Conservation (phyloP, 2,888 invertebrate species). For the Gari tellinella region DNA sequence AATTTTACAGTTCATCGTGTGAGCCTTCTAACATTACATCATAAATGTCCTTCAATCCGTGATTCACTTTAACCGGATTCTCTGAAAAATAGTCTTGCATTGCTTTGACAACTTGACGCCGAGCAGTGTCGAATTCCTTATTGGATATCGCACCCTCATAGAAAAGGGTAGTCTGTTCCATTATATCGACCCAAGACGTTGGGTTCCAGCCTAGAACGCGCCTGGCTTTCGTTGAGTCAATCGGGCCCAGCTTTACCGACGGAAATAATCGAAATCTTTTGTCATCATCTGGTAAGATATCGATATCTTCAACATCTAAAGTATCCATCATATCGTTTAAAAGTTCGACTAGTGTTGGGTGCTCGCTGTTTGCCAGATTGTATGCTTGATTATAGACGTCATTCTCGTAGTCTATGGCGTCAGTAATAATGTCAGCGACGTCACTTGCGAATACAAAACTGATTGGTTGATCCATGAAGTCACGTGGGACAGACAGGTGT, state of each 20-base stretch:
- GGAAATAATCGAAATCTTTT: slow-evolving; percentile 83
- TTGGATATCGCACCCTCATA: slow-evolving; percentile 82
- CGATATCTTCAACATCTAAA: slow-evolving; percentile 47
- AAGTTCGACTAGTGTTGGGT: slow-evolving; percentile 80
- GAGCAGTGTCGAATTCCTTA: slow-evolving; percentile 61
- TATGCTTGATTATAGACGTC: slow-evolving; percentile 78
- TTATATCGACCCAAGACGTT: slow-evolving; percentile 79
- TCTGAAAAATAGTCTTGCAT: slow-evolving; percentile 70
- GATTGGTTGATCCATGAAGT: slow-evolving; percentile 76
- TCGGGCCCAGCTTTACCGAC: slow-evolving; percentile 83
- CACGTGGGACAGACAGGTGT: slow-evolving; percentile 79
- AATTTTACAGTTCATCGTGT: slow-evolving; percentile 49
- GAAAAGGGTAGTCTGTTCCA: slow-evolving; percentile 82
- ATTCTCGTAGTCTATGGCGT: slow-evolving; percentile 60
- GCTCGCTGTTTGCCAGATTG: slow-evolving; percentile 84
- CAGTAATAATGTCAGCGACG: slow-evolving; percentile 81
- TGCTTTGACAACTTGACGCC: slow-evolving; percentile 77
- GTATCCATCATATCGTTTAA: slow-evolving; percentile 73
- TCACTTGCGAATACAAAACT: slow-evolving; percentile 85
- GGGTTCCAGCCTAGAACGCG: slow-evolving; percentile 81
- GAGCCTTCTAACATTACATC: slow-evolving; percentile 33
- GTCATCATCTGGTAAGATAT: slow-evolving; percentile 56
- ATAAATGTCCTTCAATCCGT: slow-evolving; percentile 66
- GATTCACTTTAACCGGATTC: slow-evolving; percentile 64
- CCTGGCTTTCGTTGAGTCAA: slow-evolving; percentile 83